Percentiles rank a stretch among this genome's conserved stretches.
These are phyloP conservation scores for Cheumatopsyche charites DNA, from an alignment of 1,140 invertebrate species.

Conservation along the genomic window DNA sequence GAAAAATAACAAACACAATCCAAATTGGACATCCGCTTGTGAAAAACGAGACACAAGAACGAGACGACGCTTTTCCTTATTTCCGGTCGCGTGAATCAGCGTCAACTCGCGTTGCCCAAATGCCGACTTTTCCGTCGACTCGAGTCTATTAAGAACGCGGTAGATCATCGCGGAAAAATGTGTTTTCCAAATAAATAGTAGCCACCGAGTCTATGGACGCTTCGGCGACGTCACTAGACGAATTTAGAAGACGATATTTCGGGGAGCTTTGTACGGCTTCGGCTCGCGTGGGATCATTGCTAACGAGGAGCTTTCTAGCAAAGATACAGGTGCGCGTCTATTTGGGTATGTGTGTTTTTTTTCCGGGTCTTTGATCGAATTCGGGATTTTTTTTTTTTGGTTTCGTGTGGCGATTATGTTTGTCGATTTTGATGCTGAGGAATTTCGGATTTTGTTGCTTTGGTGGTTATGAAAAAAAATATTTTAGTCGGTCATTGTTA, in stretches of 20 bases:
- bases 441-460: too few species aligned
- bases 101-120: background rate
- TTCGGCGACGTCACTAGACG: constrained; percentile 13
- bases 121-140: background rate
- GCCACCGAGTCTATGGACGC: background rate
- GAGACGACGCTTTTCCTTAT: background rate
- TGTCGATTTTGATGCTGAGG: too few species aligned
- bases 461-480: too few species aligned
- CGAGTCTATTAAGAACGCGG: background rate
- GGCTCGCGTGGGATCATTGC: background rate
- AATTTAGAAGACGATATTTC: background rate
- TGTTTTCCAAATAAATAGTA: constrained; percentile 21
- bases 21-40: background rate
- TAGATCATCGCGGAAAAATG: constrained; percentile 15
- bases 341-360: too few species aligned
- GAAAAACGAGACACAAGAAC: background rate
- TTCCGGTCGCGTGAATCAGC: background rate
- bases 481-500: too few species aligned
- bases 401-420: too few species aligned
- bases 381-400: too few species aligned
- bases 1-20: background rate
- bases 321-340: too few species aligned
- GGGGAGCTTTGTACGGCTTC: background rate
- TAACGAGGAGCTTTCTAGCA: too few species aligned
- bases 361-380: too few species aligned